A percentile compares a stretch with the other conserved stretches of the same genome.
These are phyloP conservation scores for Melanocharis versteri DNA, from an alignment of 2,113 vertebrate species.

Conservation along the genomic window DNA sequence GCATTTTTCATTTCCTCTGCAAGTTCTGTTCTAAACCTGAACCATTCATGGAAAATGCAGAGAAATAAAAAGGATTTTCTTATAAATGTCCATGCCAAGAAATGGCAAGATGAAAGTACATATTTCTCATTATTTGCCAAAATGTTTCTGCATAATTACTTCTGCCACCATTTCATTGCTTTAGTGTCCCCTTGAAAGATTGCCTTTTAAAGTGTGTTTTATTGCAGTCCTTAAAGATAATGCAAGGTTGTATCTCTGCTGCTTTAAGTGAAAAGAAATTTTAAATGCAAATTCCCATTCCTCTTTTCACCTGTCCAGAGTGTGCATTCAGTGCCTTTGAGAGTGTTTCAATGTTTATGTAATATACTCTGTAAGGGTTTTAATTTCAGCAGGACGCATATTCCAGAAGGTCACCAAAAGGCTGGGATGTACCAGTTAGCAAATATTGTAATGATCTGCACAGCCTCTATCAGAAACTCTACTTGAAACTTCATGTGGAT, in stretches of 20 bases:
- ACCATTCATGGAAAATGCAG: background rate
- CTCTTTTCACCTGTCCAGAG: background rate
- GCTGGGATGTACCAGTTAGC: background rate
- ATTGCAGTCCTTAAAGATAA: background rate
- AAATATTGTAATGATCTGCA: background rate
- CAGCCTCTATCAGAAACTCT: background rate
- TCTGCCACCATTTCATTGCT: background rate
- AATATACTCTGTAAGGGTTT: background rate
- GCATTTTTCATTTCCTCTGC: background rate
- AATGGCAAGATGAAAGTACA: background rate
- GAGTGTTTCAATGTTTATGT: background rate
- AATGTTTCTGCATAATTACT: slow-evolving; percentile 19
- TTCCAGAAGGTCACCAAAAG: background rate
- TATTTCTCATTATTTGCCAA: slow-evolving; percentile 11
- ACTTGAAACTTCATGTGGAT: background rate
- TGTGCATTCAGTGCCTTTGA: background rate
- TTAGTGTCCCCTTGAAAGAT: background rate
- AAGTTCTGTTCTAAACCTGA: background rate
- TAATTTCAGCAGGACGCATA: background rate
- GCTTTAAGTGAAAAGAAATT: background rate
- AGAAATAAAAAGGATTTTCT: background rate
- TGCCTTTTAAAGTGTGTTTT: background rate
- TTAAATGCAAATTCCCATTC: background rate
- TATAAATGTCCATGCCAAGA: background rate
- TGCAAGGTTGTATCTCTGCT: background rate